Base-by-base conservation (phyloP, 2,113 vertebrate species). In the Pygoscelis antarcticus region DNA sequence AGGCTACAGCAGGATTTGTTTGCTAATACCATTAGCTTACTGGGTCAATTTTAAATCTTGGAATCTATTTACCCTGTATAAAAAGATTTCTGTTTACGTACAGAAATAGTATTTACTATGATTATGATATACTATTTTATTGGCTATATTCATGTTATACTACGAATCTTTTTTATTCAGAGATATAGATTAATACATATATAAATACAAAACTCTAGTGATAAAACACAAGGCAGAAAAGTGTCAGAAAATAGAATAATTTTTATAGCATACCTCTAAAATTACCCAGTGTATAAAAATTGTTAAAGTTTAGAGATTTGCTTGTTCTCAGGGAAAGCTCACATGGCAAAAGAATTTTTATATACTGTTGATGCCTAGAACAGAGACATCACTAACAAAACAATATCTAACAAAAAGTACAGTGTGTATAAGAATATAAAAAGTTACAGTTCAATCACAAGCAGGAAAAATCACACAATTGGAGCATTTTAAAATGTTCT, bases 21-120 rank as follows among this genome's bases (percentile, higher is more conserved):
- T 92, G 86, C 74, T 97, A 95, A 96, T 64, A 79, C 44, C 40
- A 71, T 83, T 93, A 86, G 83, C 46, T 81, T 87, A 82, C n/a
- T 47, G 20, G 47, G 92, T 91, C 72, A 89, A 25, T 75, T 92
- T 81, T 57, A 89, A 92, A 89, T 91, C 76, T 74, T 87, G n/a
- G 42, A 60, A 83, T 80, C 61, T 90, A 57, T 89, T 90, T 90
- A 75, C 30, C 9, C 26, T 38, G 16, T 27, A 72, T 68, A 72
- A 89, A 82, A 72, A 34, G 8, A 82, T 34, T 79, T 75, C 47
- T 57, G n/a, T 82, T 69, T 85, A 74, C 20, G 15, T 20, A 52
- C 13, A 77, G 10, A 91, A 81, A 60, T 10, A 54, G 4, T 78
- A 83, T 78, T 77, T 89, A 79, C 16, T 81, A 32, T 51, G 19